Evolutionary conservation across 2,113 vertebrate species (phyloP).

Genomic region (Xiphophorus couchianus): DNA sequence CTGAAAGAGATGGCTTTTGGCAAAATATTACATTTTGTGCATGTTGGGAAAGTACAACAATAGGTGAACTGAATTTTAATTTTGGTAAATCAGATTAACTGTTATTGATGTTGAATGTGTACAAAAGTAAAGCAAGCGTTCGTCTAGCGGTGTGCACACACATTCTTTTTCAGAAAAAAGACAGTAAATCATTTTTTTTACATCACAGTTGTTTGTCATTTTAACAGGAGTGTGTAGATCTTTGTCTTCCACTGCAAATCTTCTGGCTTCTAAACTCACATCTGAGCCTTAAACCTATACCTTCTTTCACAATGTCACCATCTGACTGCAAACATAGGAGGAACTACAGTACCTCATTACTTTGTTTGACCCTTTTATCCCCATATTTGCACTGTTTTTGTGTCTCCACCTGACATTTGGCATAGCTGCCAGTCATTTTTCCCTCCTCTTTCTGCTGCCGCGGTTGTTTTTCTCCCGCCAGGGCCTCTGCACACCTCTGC

Average conservation of each 20-base stretch:
- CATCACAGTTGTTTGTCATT: too few relatives aligned
- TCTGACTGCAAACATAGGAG: background rate
- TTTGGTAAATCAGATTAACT: background rate
- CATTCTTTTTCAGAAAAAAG: background rate
- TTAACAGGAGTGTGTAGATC: too few relatives aligned
- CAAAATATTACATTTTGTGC: background rate
- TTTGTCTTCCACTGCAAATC: too few relatives aligned
- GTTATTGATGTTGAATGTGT: background rate
- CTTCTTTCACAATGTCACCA: background rate
- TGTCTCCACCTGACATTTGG: constrained; percentile 8
- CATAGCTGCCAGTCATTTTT: constrained; percentile 38
- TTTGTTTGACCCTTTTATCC: background rate
- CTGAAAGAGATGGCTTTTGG: background rate
- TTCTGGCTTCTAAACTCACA: too few relatives aligned
- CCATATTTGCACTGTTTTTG: background rate
- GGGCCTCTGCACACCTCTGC: constrained; percentile 47
- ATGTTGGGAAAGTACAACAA: background rate
- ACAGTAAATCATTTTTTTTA: too few relatives aligned
- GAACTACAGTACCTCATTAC: background rate
- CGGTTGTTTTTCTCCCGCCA: constrained; percentile 39
- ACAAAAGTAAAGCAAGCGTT: background rate
- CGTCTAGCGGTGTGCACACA: background rate
- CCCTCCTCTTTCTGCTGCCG: constrained; percentile 37
- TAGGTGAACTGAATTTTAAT: background rate
- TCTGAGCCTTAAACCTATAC: background rate